Evolutionary conservation across 1,140 invertebrate species (phyloP).

Genomic region (Drosophila gunungcola): DNA sequence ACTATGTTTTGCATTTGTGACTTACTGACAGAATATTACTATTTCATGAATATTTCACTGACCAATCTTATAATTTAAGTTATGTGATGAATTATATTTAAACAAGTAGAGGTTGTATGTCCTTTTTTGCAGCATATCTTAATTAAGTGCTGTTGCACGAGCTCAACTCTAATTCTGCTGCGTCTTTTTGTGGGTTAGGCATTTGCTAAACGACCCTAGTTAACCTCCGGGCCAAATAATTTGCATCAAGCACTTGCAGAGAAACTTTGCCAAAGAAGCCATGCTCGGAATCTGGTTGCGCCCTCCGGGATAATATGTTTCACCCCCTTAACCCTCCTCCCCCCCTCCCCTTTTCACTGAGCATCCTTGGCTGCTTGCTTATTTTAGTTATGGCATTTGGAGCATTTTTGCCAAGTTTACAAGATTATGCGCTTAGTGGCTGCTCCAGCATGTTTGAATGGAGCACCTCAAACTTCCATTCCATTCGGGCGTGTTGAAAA

Average conservation of each 20-base stretch:
- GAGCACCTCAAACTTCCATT: slow-evolving; percentile 57
- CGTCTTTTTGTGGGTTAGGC: slow-evolving; percentile 59
- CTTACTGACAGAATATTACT: too few relatives aligned
- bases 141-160: background rate
- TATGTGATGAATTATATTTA: too few relatives aligned
- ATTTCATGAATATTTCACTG: too few relatives aligned
- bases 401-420: slow-evolving; percentile 79
- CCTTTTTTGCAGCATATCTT: background rate
- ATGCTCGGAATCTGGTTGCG: slow-evolving; percentile 65
- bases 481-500: slow-evolving; percentile 46
- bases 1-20: too few relatives aligned
- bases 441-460: slow-evolving; percentile 42
- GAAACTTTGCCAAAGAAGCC: slow-evolving; percentile 53
- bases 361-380: slow-evolving; percentile 55
- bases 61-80: too few relatives aligned
- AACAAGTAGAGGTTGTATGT: too few relatives aligned
- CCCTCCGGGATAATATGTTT: slow-evolving; percentile 57
- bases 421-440: slow-evolving; percentile 80
- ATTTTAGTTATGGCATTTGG: slow-evolving; percentile 81
- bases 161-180: slow-evolving; percentile 8
- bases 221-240: slow-evolving; percentile 81
- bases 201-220: slow-evolving; percentile 83
- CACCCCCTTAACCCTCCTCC: background rate
- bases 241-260: slow-evolving; percentile 76
- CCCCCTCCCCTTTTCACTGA: too few relatives aligned